Conservation (phyloP, 2,888 invertebrate species). For the Drosophila borborema region DNA sequence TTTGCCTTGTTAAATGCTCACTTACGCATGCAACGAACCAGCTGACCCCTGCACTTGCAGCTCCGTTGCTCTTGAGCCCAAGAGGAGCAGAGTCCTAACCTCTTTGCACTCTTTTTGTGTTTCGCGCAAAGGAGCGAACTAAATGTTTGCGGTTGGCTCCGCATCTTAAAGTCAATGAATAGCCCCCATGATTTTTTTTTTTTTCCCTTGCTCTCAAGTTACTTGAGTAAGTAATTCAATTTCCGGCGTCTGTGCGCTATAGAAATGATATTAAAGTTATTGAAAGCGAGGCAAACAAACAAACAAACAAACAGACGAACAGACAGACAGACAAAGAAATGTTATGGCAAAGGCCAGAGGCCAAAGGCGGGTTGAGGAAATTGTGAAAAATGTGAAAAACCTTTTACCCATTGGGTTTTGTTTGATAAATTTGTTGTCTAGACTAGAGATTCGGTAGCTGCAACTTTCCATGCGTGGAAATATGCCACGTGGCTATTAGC, state of each 20-base stretch:
- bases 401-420: conserved; percentile 52
- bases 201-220: conserved; percentile 43
- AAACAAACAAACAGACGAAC: conserved; percentile 31
- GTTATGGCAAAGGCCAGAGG: neutral
- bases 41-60: neutral
- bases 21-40: conserved; percentile 50
- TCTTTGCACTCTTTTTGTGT: neutral
- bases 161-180: conserved; percentile 42
- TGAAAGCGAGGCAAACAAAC: conserved; percentile 56
- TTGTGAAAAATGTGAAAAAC: conserved; percentile 56
- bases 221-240: conserved; percentile 72
- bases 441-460: conserved; percentile 44
- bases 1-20: conserved; percentile 60
- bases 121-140: conserved; percentile 18
- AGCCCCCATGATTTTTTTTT: neutral
- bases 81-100: neutral
- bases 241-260: conserved; percentile 56
- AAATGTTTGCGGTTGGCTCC: conserved; percentile 51
- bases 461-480: conserved; percentile 57
- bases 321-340: conserved; percentile 31
- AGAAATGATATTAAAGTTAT: conserved; percentile 69
- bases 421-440: conserved; percentile 70
- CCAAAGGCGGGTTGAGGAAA: neutral
- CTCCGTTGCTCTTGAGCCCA: neutral
- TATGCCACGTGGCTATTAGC: conserved; percentile 72